A percentile compares a stretch with the other conserved stretches of the same genome.
phyloP scores from a whole-genome alignment of 2,888 invertebrate genomes.

The Zootermopsis nevadensis region DNA sequence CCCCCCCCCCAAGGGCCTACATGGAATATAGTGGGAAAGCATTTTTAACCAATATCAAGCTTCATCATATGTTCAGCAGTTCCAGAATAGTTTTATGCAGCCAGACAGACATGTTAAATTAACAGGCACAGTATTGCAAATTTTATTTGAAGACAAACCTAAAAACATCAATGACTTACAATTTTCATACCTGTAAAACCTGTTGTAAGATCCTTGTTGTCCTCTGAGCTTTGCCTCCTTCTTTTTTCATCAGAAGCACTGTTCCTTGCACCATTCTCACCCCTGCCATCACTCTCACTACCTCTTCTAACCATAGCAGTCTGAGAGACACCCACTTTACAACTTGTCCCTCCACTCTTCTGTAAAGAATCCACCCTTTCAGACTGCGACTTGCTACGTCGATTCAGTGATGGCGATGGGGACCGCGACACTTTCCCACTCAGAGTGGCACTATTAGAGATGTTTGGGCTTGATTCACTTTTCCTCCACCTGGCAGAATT shows the following conservation, averaged over 20 bases:
- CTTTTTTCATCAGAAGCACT: conserved; percentile 67
- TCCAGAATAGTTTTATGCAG: too few species aligned
- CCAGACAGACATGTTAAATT: too few species aligned
- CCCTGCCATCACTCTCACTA: conserved; percentile 42
- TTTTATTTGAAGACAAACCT: too few species aligned
- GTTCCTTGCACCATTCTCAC: conserved; percentile 36
- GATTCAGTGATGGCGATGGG: conserved; percentile 30
- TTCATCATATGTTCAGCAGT: too few species aligned
- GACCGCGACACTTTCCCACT: conserved; percentile 25
- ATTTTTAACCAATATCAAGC: too few species aligned
- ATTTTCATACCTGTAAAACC: conserved; percentile 65
- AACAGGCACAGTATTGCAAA: too few species aligned
- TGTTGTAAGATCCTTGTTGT: conserved; percentile 60
- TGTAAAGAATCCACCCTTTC: conserved; percentile 32
- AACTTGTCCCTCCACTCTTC: conserved; percentile 21
- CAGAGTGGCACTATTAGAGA: conserved; percentile 4
- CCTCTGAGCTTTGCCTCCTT: conserved; percentile 67
- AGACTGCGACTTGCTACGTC: conserved; percentile 26
- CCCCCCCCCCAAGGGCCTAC: too few species aligned
- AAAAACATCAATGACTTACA: not conserved
- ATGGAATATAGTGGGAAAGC: too few species aligned
- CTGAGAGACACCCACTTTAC: conserved; percentile 26
- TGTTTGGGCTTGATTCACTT: conserved; percentile 8
- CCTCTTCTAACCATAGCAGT: conserved; percentile 46
- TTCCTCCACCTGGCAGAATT: conserved; percentile 18